A percentile compares a stretch with the other conserved stretches of the same genome.
phyloP scores from a whole-genome alignment of 2,113 vertebrate species.

The Todiramphus chloris region DNA sequence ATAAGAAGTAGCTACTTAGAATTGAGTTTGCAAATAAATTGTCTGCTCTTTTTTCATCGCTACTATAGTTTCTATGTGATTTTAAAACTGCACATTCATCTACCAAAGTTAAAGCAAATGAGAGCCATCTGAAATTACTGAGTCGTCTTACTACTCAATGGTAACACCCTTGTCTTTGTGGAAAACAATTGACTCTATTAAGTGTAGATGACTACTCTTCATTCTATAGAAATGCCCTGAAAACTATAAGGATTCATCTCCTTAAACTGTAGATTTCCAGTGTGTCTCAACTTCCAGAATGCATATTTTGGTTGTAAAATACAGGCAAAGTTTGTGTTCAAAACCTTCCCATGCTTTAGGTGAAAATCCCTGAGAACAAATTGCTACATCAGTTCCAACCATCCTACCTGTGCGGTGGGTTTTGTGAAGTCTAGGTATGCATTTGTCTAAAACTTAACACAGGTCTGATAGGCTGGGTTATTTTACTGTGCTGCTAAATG shows the following conservation, averaged over 20 bases:
- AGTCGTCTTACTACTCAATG: neutral
- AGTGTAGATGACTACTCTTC: neutral
- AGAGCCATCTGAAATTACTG: neutral
- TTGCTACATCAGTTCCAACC: neutral
- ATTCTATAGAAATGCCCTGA: neutral
- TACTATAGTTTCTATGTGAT: neutral
- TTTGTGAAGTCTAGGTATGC: neutral
- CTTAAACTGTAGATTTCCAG: neutral
- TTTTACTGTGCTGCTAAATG: neutral
- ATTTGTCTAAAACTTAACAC: neutral
- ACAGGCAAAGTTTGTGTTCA: neutral
- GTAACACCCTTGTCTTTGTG: neutral
- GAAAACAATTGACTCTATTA: neutral
- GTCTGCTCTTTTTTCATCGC: neutral
- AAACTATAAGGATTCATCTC: neutral
- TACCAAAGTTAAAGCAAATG: neutral
- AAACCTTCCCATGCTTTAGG: neutral
- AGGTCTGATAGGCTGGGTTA: neutral
- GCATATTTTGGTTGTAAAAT: neutral
- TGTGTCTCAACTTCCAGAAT: neutral
- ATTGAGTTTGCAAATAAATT: neutral
- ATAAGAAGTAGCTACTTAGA: neutral
- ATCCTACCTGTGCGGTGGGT: neutral
- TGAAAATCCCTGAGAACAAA: neutral
- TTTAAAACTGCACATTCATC: neutral